A percentile compares a stretch with the other conserved stretches of the same genome.
These are phyloP conservation scores for Amphimedon queenslandica DNA, from an alignment of 37 sponge, comb jelly and placozoan species.

Conservation along the genomic window DNA sequence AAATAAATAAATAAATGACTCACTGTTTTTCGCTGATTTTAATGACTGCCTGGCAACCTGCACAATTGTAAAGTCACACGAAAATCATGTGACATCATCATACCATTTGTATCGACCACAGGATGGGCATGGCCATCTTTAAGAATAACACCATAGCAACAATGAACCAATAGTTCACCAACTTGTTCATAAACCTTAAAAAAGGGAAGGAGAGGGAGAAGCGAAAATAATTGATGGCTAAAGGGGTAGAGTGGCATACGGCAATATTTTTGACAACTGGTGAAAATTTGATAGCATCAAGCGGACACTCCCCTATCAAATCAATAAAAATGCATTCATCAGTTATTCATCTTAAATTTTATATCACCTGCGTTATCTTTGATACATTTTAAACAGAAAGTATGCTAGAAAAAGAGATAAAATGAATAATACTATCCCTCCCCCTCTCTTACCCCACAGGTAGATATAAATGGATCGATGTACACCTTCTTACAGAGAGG, in stretches of 20 bases:
- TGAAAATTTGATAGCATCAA: constrained; percentile 40
- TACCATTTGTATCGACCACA: constrained; percentile 52
- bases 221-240: neutral
- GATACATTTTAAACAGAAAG: constrained; percentile 61
- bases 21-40: constrained; percentile 42
- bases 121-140: constrained; percentile 22
- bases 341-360: too few relatives aligned
- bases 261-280: constrained; percentile 69
- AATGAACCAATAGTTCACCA: constrained; percentile 71
- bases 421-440: neutral
- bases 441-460: constrained; percentile 71
- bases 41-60: constrained; percentile 55
- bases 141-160: constrained; percentile 74
- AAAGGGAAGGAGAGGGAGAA: neutral
- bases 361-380: constrained; percentile 7
- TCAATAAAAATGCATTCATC: neutral
- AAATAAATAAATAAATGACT: constrained; percentile 10
- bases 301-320: constrained; percentile 48
- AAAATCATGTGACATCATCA: neutral
- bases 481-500: constrained; percentile 65
- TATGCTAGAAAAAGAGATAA: constrained; percentile 41
- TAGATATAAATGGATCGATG: constrained; percentile 63
- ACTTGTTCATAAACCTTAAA: constrained; percentile 81
- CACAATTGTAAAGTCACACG: neutral
- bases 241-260: constrained; percentile 23